These are phyloP conservation scores for Cossypha caffra DNA, from an alignment of 2,797 vertebrate species.

Conservation along the genomic window DNA sequence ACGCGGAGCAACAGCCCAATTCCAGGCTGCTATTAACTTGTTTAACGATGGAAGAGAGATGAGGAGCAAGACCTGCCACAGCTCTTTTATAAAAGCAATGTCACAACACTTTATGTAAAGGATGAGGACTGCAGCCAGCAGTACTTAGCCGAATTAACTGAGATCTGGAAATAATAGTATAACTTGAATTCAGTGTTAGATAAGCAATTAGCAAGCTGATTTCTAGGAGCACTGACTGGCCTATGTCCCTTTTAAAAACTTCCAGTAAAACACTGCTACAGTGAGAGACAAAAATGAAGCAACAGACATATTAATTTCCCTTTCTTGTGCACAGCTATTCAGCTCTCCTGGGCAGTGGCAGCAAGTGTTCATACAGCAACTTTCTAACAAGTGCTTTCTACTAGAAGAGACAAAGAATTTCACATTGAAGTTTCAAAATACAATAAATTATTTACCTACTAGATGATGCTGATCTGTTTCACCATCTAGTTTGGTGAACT, in stretches of 20 bases:
- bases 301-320: background rate
- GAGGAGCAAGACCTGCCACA: background rate
- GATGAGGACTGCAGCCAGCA: background rate
- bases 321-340: background rate
- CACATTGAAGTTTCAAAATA: constrained; percentile 8
- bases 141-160: background rate
- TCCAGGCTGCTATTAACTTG: background rate
- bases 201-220: background rate
- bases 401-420: constrained; percentile 8
- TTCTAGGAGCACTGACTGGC: background rate
- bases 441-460: constrained; percentile 14
- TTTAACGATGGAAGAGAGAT: background rate
- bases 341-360: background rate
- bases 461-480: background rate
- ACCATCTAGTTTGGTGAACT: background rate
- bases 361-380: accelerated
- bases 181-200: background rate
- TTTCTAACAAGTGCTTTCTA: background rate
- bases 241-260: background rate
- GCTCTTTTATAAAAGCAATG: background rate
- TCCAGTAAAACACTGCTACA: background rate
- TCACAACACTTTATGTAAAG: background rate
- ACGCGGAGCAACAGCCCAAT: background rate
- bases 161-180: background rate
- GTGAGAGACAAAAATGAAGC: background rate